phyloP scores from a whole-genome alignment of 2,113 vertebrate genomes.

The Oplegnathus fasciatus region DNA sequence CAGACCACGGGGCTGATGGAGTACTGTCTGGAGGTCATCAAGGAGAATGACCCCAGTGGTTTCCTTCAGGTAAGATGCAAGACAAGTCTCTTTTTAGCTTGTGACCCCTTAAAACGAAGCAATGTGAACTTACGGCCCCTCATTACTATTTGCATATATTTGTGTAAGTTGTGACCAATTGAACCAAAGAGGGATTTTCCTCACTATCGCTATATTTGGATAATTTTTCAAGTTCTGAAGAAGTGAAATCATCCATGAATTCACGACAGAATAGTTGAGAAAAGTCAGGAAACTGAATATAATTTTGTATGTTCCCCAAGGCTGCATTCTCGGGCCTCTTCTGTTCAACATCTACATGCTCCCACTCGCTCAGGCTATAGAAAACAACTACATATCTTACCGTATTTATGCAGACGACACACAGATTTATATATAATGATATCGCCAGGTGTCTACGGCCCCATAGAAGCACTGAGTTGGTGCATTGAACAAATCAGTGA shows the following conservation, averaged over 20 bases:
- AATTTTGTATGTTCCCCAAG: neutral
- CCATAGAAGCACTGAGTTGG: neutral
- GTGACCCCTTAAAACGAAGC: neutral
- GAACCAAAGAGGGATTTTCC: neutral
- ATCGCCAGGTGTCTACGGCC: neutral
- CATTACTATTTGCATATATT: neutral
- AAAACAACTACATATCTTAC: neutral
- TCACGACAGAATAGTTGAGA: neutral
- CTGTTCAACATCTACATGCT: neutral
- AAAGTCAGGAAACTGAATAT: neutral
- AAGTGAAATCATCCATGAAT: neutral
- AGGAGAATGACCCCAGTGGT: conserved; percentile 98
- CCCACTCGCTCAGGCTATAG: neutral
- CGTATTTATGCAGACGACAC: neutral
- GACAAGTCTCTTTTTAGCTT: neutral
- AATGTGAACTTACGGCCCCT: neutral
- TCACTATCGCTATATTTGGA: too few relatives aligned
- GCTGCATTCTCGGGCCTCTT: too few relatives aligned
- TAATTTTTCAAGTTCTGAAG: neutral
- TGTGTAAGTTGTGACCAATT: neutral
- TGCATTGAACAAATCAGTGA: neutral
- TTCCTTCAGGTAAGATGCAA: conserved; percentile 91
- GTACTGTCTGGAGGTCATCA: conserved; percentile 98
- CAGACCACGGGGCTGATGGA: conserved; percentile 99
- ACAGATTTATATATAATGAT: neutral